Evolutionary conservation across 1,140 invertebrate genomes (phyloP), one percentile per base, ranked within the genome.

Genomic region (Drosophila guanche): DNA sequence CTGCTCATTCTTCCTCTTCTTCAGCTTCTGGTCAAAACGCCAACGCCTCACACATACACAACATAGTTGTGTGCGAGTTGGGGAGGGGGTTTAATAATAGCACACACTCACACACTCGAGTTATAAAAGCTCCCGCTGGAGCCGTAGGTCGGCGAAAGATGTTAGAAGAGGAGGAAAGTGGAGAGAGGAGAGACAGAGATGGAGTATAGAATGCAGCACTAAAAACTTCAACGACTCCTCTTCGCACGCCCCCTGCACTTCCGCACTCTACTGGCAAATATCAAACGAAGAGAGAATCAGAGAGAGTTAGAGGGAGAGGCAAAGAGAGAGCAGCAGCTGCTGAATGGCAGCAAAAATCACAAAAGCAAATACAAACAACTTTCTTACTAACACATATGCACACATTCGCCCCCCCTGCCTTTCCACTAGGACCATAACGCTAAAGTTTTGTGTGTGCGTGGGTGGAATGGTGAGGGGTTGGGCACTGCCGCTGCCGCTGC

Each of bases 101-200:
- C 74, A 22, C 68, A 69, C 52, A 46, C 23, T 43, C 23, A 74
- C 59, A 60, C 37, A 71, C 51, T 71, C 53, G 72, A 75, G 67
- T 62, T 81, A 78, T 66, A 78, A 86, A 86, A 88, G 83, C 83
- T 88, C 81, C 83, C 74, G 58, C 77, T 86, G 81, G 81, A 86
- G 69, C 65, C 29, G 33, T 37, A 10, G 10, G 33, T 37, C 33
- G 10, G 33, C 33, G 3, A 37, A 37, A 37, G 33, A 37, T 37
- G 33, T 37, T 37, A 37, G 33, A 37, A 37, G 33, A 61, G 52
- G 41, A 42, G 37, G 27, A 62, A 42, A 41, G 55, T 16, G 6
- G 5, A 42, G 12, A 45, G 12, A 29, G 29, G 51, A 61, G 47
- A 20, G 16, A 20, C 16, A 60, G 62, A 83, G 80, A 83, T 1